Conservation (phyloP, 2,888 invertebrate species). For the Scaeva pyrastri region DNA sequence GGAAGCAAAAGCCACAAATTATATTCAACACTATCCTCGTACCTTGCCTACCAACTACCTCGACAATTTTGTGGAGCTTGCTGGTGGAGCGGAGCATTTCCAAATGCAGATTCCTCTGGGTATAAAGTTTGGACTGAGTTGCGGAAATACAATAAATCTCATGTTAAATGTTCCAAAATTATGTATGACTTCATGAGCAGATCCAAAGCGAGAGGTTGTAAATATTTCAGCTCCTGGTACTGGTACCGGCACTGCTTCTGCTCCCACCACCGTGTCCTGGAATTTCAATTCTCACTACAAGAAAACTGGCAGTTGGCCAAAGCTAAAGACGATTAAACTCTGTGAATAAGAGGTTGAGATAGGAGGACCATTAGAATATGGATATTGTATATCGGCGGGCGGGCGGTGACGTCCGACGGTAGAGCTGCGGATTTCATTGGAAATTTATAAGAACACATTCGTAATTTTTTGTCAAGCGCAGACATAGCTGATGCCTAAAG, state of each 20-base stretch:
- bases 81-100: background rate
- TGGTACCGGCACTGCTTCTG: background rate
- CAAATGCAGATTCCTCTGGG: too few relatives aligned
- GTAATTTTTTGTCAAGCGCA: conserved; percentile 74
- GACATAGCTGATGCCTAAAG: conserved; percentile 27
- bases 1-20: conserved; percentile 73
- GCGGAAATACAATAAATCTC: conserved; percentile 73
- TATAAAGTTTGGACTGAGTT: conserved; percentile 51
- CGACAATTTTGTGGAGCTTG: conserved; percentile 61
- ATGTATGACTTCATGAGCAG: conserved; percentile 76
- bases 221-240: conserved; percentile 59
- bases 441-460: conserved; percentile 74
- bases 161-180: conserved; percentile 76
- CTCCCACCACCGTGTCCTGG: conserved; percentile 12
- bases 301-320: conserved; percentile 68
- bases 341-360: background rate
- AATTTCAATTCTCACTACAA: conserved; percentile 68
- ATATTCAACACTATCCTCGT: conserved; percentile 59
- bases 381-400: conserved; percentile 37
- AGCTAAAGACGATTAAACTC: conserved; percentile 20
- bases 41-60: conserved; percentile 4
- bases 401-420: too few relatives aligned
- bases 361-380: conserved; percentile 32
- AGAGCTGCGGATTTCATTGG: conserved; percentile 68
- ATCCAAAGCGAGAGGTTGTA: conserved; percentile 54